Base-by-base conservation (phyloP, 1,140 invertebrate species). In the Zaprionus lachaisei region DNA sequence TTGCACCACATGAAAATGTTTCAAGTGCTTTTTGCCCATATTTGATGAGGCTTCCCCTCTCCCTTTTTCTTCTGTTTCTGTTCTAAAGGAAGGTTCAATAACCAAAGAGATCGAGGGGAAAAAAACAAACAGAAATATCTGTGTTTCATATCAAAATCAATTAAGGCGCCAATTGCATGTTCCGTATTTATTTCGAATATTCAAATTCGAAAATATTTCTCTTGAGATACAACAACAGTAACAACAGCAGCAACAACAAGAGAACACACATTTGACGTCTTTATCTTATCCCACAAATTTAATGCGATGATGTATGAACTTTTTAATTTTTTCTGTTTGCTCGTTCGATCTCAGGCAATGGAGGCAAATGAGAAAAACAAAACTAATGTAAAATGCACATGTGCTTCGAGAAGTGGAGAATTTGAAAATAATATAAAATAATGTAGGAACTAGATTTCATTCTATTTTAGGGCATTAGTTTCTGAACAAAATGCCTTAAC, bases 241-340 rank as follows among this genome's bases (percentile, higher is more conserved):
- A 37, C 37, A 47, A 49, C 41, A 57, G 26, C 54, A 54, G 58
- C 17, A 49, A 41, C 54, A 74, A 60, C 9, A 67, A 22, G n/a
- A 12, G 34, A 47, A 58, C 58, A 77, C 57, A 72, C 81, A 85
- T 89, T 91, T 89, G 82, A 89, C 86, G 85, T 91, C 81, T 91
- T 89, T 89, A 89, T 89, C 85, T 89, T 89, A 89, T 89, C 85
- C 85, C 79, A 81, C 47, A 89, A 91, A 85, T 91, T 82, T 90
- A 85, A 89, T 89, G 85, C 85, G 85, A 89, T 89, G 85, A 89
- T 89, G 85, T 89, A 89, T 89, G 85, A 89, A 91, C 76, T 85
- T 89, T 89, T 82, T 91, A 90, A 89, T 84, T 87, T 71, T 82
- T 44, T 55, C 41, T 41, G 65, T 38, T 44, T 47, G 54, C 38